A percentile compares a stretch with the other conserved stretches of the same genome.
phyloP scores from a whole-genome alignment of 2,113 vertebrate genomes.

The Tyrannus savana region DNA sequence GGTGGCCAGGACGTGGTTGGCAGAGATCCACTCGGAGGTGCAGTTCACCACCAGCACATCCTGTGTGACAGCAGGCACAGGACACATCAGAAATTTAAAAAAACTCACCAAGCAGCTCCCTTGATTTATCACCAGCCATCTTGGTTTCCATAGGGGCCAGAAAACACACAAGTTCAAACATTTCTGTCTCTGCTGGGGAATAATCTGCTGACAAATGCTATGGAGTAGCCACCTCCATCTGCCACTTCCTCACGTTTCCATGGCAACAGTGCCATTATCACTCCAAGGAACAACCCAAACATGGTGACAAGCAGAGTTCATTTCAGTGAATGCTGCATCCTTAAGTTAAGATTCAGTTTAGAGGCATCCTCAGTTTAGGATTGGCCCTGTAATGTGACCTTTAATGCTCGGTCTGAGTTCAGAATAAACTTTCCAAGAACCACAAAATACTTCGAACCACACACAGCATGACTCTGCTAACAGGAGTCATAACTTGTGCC shows the following conservation, averaged over 20 bases:
- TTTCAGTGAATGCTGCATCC: background rate
- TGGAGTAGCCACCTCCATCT: background rate
- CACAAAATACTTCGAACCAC: background rate
- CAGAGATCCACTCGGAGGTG: slow-evolving; percentile 87
- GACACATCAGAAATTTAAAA: background rate
- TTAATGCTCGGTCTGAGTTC: background rate
- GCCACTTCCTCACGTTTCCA: background rate
- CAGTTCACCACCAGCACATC: slow-evolving; percentile 95
- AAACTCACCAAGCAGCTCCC: background rate
- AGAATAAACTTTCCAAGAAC: background rate
- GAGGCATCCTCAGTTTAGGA: background rate
- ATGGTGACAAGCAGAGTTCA: background rate
- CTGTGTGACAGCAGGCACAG: slow-evolving; percentile 68
- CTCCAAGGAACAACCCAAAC: background rate
- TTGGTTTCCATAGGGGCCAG: background rate
- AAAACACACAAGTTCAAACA: background rate
- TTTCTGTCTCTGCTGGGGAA: background rate
- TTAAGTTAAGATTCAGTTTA: background rate
- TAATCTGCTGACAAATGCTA: background rate
- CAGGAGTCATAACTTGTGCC: background rate
- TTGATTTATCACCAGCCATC: background rate
- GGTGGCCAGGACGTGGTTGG: slow-evolving; percentile 91
- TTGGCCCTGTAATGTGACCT: background rate
- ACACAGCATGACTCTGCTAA: background rate
- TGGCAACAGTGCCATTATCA: background rate